Evolutionary conservation across 2,888 invertebrate species (phyloP), one percentile per base, ranked within the genome.

Genomic region (Coelinius sp.): DNA sequence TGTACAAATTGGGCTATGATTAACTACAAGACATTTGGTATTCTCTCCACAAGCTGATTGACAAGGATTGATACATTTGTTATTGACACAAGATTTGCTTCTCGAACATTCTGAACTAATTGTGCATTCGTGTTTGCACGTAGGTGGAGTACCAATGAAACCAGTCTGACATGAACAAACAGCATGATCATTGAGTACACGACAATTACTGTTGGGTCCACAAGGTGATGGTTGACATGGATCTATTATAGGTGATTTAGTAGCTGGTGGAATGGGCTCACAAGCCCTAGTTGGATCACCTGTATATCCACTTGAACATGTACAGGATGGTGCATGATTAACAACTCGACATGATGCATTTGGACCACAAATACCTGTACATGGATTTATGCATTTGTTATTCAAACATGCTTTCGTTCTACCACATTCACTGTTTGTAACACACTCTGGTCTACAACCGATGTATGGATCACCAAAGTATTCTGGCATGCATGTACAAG

Each of bases 391-490:
- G 84, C 96, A 97, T 89, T 96, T 95, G 82, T 94, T 94, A 85
- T 94, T 94, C 24, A 94, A 89, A 84, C 97, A 97, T 65, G 96
- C 94, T 81, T 91, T 93, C 78, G 92, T 91, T 76, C 91, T 90
- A 35, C 92, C 89, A 81, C 96, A 96, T 81, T 96, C 96, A 25
- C 93, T 93, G 84, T 96, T 96, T 64, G 92, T 93, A 2, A 95
- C 93, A 85, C 96, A 96, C 89, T 96, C 95, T 2, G 95, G 95
- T 78, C 94, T 90, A 85, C 96, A 96, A 72, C 94, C 94, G 1
- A 93, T 92, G 83, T 95, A 95, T 0, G 97, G 96, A 88, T 97
- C 95, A 41, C 97, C 97, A 79, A 92, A 93, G 86, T 95, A 96
- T 84, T 94, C 94, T 10, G 93, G 91, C 70, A 94, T 88, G 84